Evolutionary conservation across 2,113 vertebrate species (phyloP), one percentile per base, ranked within the genome.

Genomic region (Pangasianodon hypophthalmus): DNA sequence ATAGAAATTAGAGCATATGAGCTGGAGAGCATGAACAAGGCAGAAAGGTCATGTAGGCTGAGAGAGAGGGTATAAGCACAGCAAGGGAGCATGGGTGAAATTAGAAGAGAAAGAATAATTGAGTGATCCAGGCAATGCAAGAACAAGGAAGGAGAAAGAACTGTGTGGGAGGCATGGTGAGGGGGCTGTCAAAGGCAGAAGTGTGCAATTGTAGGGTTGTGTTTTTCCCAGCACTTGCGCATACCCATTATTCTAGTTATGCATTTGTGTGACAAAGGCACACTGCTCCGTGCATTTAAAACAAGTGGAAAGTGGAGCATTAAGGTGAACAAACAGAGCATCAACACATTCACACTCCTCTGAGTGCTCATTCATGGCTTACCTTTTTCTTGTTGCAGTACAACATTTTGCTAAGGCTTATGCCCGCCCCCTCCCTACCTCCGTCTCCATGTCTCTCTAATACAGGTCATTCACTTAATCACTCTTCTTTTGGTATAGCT

Each of bases 211-310:
- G 85, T 64, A 90, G 46, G 86, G 91, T 58, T 69, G 54, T 90
- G 48, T 89, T 85, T 88, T 90, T 84, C 84, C 41, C 54, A 50
- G 91, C 64, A 67, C 67, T 89, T 18, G 46, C 81, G 88, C 83
- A 62, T 90, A 87, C 77, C 88, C 85, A 91, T 92, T 93, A 91
- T 26, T 54, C 84, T 82, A 85, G 86, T 62, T 88, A 90, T 85
- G 86, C 73, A 85, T 89, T 88, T 86, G 82, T 90, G 64, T 84
- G 54, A 73, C 75, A 46, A 77, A 71, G 69, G 67, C 50, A 67
- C 26, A 54, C 37, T 56, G 37, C 26, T 21, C 10, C 11, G 64
- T 58, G 58, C 24, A 62, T 84, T 46, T 81, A 11, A 46, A 60
- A 37, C 62, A 46, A 83, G 37, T n/a, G 21, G 67, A 88, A 60